Percentiles rank a stretch among this genome's conserved stretches.
Conservation (phyloP, 1,140 invertebrate genomes). For the Platyscapa corneri region DNA sequence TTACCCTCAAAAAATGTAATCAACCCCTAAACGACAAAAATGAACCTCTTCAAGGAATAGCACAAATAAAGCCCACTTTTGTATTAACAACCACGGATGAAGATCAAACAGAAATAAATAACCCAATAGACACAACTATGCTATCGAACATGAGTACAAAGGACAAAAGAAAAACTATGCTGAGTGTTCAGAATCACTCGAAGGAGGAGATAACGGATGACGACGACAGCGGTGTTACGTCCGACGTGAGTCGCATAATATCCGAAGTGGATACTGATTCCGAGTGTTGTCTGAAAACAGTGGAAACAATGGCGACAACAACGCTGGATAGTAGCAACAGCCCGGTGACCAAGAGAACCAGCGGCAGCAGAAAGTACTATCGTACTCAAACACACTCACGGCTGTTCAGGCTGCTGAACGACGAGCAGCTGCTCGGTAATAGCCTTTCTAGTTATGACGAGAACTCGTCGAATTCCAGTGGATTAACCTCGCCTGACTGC, state of each 20-base stretch:
- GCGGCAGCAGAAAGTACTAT: slow-evolving; percentile 73
- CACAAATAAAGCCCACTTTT: slow-evolving; percentile 1
- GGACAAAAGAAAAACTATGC: slow-evolving; percentile 54
- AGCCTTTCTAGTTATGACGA: slow-evolving; percentile 58
- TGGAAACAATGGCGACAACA: too few relatives aligned
- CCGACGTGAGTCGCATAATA: slow-evolving; percentile 81
- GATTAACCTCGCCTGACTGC: slow-evolving; percentile 65
- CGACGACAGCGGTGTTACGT: slow-evolving; percentile 83
- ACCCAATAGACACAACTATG: not conserved
- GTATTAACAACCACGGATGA: slow-evolving; percentile 16
- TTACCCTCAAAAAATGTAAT: slow-evolving; percentile 51
- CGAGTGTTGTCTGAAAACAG: slow-evolving; percentile 74
- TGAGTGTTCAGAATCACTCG: slow-evolving; percentile 67
- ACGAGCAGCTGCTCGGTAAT: slow-evolving; percentile 71
- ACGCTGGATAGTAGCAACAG: not conserved
- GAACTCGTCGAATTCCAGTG: slow-evolving; percentile 61
- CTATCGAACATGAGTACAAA: not conserved
- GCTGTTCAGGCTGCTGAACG: slow-evolving; percentile 80
- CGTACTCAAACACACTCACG: slow-evolving; percentile 83
- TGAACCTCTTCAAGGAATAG: not conserved
- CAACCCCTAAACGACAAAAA: not conserved
- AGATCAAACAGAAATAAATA: not conserved
- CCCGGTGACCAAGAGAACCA: not conserved
- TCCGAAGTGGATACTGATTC: slow-evolving; percentile 81
- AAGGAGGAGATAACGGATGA: slow-evolving; percentile 77